Base-by-base conservation (phyloP, 2,888 invertebrate species). In the Hymenopus coronatus region DNA sequence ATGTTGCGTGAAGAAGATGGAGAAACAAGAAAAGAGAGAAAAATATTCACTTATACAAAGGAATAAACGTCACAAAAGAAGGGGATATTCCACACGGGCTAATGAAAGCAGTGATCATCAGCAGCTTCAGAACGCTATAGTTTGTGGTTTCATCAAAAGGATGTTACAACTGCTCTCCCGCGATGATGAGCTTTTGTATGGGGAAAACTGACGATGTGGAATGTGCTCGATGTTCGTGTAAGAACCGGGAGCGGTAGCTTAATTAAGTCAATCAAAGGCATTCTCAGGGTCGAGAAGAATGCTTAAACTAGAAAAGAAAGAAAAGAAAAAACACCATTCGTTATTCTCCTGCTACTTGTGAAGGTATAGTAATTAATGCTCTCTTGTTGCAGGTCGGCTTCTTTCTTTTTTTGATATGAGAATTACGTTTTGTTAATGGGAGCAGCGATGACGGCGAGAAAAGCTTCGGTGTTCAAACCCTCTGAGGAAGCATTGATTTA, bases 251-350 rank as follows among this genome's bases (percentile, higher is more conserved):
- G 88, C 90, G 86, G 90, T 88, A 89, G 90, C 90, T 90, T 90
- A 90, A 90, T 90, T 90, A 90, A 90, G 88, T 88, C 89, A 90
- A 90, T 90, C 90, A 90, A 90, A 90, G 89, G 88, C 90, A 89
- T 90, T 90, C 90, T 89, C 88, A 33, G 84, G 89, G 88, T 85
- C 81, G 87, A 33, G 87, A 87, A 87, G 54, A 82, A 87, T 87
- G 87, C 33, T 87, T 82, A 87, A 85, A 87, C 81, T 87, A 87
- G 82, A 87, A 87, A 82, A 28, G 33, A 87, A 81, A 25, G 9
- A 82, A 87, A n/a, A 87, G 81, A 87, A 87, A 85, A 82, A 70
- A 70, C 54, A 70, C 25, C 25, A 15, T 70, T 70, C 25, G 20
- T 70, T 70, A 20, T 70, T 15, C 54, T 70, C 54, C 20, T 70